Evolutionary conservation across 1,140 invertebrate genomes (phyloP).

Genomic region (Idris sp.): DNA sequence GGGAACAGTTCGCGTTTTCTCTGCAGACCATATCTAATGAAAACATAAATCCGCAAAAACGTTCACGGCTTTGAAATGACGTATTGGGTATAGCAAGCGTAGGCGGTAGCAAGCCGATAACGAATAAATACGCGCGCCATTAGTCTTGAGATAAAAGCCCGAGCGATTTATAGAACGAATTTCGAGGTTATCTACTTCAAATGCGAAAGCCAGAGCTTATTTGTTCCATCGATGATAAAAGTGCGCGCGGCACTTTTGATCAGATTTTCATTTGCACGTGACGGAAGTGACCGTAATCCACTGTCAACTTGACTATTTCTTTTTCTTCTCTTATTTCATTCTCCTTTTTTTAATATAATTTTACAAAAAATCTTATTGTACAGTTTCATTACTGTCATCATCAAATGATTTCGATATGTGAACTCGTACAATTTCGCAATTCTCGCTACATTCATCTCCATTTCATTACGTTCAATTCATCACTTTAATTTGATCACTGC

Average conservation of each 20-base stretch:
- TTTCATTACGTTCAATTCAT: too few relatives aligned
- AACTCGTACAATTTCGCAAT: too few relatives aligned
- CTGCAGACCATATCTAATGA: conserved; percentile 45
- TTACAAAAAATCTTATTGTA: too few relatives aligned
- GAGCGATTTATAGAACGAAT: conserved; percentile 56
- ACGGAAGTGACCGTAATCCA: conserved; percentile 36
- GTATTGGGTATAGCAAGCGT: conserved; percentile 42
- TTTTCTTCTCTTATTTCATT: not conserved
- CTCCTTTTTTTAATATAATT: too few relatives aligned
- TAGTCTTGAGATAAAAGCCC: conserved; percentile 63
- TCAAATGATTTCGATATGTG: too few relatives aligned
- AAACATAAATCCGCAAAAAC: conserved; percentile 61
- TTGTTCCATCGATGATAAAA: conserved; percentile 56
- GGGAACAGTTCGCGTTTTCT: conserved; percentile 42
- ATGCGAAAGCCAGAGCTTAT: conserved; percentile 53
- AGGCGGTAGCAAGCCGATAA: conserved; percentile 59
- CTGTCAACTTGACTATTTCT: conserved; percentile 23
- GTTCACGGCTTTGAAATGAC: conserved; percentile 46
- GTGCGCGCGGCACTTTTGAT: conserved; percentile 43
- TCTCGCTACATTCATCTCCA: too few relatives aligned
- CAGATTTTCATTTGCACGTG: conserved; percentile 44
- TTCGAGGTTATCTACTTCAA: conserved; percentile 55
- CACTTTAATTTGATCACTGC: too few relatives aligned
- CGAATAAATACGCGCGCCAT: conserved; percentile 62
- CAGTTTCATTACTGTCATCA: too few relatives aligned